Conservation (phyloP, 2,113 vertebrate genomes). For the Notarius lentiginosus region DNA sequence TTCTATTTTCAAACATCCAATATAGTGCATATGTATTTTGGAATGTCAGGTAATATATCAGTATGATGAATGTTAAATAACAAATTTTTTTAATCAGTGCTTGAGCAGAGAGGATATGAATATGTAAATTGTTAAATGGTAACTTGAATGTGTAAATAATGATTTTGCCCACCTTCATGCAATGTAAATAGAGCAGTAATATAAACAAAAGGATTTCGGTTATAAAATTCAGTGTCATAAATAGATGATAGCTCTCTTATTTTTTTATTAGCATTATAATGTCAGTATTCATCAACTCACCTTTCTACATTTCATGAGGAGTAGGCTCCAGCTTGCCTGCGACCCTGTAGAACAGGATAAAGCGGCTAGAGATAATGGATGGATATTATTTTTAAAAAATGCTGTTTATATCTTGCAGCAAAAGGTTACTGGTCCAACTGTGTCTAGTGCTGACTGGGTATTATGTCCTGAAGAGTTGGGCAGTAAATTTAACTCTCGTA, state of each 20-base stretch:
- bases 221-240: not conserved
- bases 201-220: constrained; percentile 7
- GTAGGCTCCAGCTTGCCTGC: no score
- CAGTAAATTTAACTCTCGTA: constrained; percentile 81
- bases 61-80: constrained; percentile 43
- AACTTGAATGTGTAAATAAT: constrained; percentile 16
- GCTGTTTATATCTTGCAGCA: constrained; percentile 63
- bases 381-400: no score
- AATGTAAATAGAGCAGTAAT: not conserved
- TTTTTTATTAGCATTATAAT: constrained; percentile 10
- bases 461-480: constrained; percentile 83
- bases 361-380: no score
- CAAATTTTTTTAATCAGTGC: constrained; percentile 35
- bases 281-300: not conserved
- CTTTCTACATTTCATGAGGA: not conserved
- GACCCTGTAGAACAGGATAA: no score
- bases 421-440: constrained; percentile 55
- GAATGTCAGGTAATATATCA: constrained; percentile 34
- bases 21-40: constrained; percentile 10
- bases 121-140: constrained; percentile 43
- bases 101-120: constrained; percentile 20
- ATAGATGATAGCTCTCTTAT: not conserved
- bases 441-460: constrained; percentile 83
- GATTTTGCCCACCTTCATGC: constrained; percentile 7
- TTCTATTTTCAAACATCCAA: constrained; percentile 1